Conservation (phyloP, 92 coral and sea anemone species). For the Heliopora coerulea region DNA sequence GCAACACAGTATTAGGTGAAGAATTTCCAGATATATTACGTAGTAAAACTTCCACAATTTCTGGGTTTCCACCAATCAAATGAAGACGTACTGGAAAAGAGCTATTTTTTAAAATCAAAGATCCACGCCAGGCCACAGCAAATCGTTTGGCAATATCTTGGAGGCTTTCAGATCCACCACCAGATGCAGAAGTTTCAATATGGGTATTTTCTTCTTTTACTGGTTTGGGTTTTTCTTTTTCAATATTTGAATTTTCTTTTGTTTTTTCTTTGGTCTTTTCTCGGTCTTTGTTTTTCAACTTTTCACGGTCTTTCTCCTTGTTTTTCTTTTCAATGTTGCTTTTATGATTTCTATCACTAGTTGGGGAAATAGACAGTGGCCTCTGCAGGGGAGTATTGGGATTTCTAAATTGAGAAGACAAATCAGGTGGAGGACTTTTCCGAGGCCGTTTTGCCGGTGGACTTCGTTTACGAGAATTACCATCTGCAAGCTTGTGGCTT, state of each 20-base stretch:
- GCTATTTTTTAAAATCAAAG: conserved; percentile 95
- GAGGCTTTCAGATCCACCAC: conserved; percentile 82
- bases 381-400: conserved; percentile 7
- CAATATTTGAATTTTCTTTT: conserved; percentile 47
- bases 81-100: conserved; percentile 99
- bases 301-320: conserved; percentile 60
- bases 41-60: conserved; percentile 90
- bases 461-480: conserved; percentile 3
- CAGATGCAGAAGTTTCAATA: conserved; percentile 33
- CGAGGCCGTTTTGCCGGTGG: conserved; percentile 36
- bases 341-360: conserved; percentile 13
- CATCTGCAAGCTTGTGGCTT: conserved; percentile 29
- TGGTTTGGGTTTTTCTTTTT: conserved; percentile 63
- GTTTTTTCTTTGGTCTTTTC: conserved; percentile 64
- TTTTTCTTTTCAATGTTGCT: conserved; percentile 17
- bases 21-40: conserved; percentile 71
- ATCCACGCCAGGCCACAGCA: conserved; percentile 99
- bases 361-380: conserved; percentile 22
- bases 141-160: conserved; percentile 99
- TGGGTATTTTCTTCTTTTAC: conserved; percentile 53
- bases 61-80: conserved; percentile 99
- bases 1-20: conserved; percentile 75
- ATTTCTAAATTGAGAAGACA: conserved; percentile 13
- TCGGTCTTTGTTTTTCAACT: conserved; percentile 55
- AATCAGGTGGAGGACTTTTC: conserved; percentile 29